Evolutionary conservation across 1,140 invertebrate species (phyloP), one percentile per base, ranked within the genome.

Genomic region (Bombus waltoni): DNA sequence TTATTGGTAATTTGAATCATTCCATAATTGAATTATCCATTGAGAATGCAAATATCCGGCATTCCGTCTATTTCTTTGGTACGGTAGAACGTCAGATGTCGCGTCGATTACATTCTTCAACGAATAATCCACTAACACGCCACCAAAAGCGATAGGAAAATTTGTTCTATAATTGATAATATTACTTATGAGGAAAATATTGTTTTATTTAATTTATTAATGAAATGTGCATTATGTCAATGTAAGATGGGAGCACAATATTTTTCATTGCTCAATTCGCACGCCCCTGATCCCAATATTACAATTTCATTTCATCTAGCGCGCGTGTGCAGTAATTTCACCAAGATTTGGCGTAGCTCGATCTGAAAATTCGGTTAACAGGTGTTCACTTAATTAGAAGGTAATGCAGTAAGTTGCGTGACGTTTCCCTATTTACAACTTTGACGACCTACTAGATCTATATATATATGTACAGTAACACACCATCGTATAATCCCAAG

Each of bases 311-410:
- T 25, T 79, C 44, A n/a, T n/a, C 2, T 22, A 70, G 0, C 32
- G 78, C 65, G 65, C 35, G 11, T 70, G 65, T 53, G 65, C 42
- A 25, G 40, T 13, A 47, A 70, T 70, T 35, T 47, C 35, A 28
- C 42, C 6, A 4, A 80, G 25, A 66, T 28, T 80, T 28, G 13
- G 10, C 11, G 32, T 68, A 32, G 32, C 47, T 68, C 42, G 42
- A 70, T 38, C 22, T 32, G 25, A 70, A 78, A 80, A 70, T 70
- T 70, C 35, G 13, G 70, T 80, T 38, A 80, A 80, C 65, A 80
- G 65, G 78, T 80, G 44, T 80, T 70, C 13, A n/a, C 13, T 3
- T 70, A 53, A 53, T 80, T 44, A 22, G 38, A 28, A 70, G 28
- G 3, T 15, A 32, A 32, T 38, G 10, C 3, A 10, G 44, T 38